phyloP scores from a whole-genome alignment of 2,113 vertebrate species.

The Lanius ludovicianus region DNA sequence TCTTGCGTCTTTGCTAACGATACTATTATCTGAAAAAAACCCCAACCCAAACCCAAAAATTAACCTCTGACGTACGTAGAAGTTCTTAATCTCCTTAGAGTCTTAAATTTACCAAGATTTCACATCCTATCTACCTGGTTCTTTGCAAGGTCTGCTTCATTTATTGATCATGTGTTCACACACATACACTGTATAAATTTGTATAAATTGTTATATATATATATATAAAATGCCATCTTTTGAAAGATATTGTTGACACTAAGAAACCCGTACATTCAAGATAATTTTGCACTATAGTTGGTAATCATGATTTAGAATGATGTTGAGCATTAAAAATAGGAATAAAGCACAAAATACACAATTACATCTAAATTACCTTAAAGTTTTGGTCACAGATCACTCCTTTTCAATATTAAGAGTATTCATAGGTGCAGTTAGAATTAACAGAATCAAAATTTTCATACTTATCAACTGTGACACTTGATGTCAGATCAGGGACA shows the following conservation, averaged over 20 bases:
- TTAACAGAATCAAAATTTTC: neutral
- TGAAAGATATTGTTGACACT: neutral
- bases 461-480: neutral
- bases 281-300: neutral
- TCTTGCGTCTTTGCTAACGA: neutral
- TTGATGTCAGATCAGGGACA: neutral
- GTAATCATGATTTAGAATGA: neutral
- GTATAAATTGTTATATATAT: neutral
- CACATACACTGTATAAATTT: neutral
- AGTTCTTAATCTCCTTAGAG: neutral
- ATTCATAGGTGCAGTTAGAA: neutral
- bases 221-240: neutral
- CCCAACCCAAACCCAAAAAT: neutral
- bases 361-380: neutral
- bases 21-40: neutral
- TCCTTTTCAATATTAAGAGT: neutral
- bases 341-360: neutral
- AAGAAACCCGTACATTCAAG: neutral
- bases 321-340: neutral
- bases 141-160: neutral
- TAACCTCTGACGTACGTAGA: neutral
- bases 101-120: neutral
- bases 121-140: neutral
- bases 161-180: neutral
- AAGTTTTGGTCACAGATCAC: neutral